Base-by-base conservation (phyloP, 2,797 vertebrate species). In the Morus bassanus region DNA sequence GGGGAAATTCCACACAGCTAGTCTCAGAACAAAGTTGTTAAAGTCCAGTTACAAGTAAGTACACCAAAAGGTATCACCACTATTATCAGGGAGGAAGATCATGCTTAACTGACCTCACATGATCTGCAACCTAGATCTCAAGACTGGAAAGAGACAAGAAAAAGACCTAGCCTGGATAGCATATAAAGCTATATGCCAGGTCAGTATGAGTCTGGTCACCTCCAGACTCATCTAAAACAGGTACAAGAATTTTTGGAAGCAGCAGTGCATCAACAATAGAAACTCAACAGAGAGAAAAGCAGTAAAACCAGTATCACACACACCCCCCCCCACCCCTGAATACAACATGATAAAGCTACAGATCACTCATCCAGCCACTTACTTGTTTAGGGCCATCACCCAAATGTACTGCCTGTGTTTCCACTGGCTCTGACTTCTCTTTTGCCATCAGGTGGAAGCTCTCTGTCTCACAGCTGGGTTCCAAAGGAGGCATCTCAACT, bases 301-400 rank as follows among this genome's bases (percentile, higher is more conserved):
- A 56, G 14, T 12, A 68, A 45, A 28, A 65, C 43, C 7, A 60
- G 12, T 5, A 59, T 35, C 25, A 43, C 43, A 15, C 41, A 13
- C 41, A 12, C 41, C 41, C 8, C 43, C 43, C 11, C 3, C 7
- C 9, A 33, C 27, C 21, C 41, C 41, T 12, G 33, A 60, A 19
- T 16, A 51, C 1, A 4, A 37, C 18, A 39, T 0, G 1, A 57
- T 60, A 91, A 70, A 63, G 17, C 17, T n/a, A 45, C 18, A 64
- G 27, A 54, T 11, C 1, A 3, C 57, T 70, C 37, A 11, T 61
- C 77, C 67, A 88, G 33, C 30, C n/a, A 70, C 96, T 96, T 84
- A 98, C 98, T 90, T 96, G 91, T 84, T 96, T 93, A 76, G 97
- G 24, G 59, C 77, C 91, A 77, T 91, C 91, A 56, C n/a, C 13